phyloP scores from a whole-genome alignment of 2,797 vertebrate species.

The Platalea minor region DNA sequence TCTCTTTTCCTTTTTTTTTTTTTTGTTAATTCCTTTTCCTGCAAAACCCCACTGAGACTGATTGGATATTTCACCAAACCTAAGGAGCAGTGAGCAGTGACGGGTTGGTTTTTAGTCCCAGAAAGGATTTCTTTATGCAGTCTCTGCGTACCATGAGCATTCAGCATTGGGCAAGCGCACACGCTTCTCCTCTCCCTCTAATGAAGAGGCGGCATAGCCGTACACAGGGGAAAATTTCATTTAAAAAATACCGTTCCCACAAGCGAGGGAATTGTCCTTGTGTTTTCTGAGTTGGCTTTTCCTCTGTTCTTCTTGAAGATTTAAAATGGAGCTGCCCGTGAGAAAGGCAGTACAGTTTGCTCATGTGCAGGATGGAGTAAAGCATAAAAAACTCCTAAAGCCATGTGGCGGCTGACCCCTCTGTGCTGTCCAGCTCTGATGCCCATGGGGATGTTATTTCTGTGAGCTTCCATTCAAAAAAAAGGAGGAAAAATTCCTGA shows the following conservation, averaged over 20 bases:
- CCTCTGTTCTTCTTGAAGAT: neutral
- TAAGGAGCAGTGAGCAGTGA: neutral
- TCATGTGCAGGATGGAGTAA: neutral
- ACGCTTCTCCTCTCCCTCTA: neutral
- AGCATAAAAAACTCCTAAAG: neutral
- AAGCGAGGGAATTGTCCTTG: neutral
- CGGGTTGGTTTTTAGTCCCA: neutral
- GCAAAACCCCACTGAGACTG: conserved; percentile 7
- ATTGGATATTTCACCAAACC: conserved; percentile 39
- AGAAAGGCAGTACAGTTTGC: neutral
- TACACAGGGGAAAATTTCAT: neutral
- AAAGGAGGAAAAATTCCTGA: neutral
- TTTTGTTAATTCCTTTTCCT: neutral
- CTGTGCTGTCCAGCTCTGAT: neutral
- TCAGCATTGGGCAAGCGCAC: neutral
- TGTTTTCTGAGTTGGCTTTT: neutral
- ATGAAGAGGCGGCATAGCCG: neutral
- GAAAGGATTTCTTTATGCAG: neutral
- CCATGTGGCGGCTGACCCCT: neutral
- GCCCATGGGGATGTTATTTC: neutral
- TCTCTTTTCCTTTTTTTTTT: neutral
- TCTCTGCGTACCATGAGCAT: neutral
- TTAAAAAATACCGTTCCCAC: neutral
- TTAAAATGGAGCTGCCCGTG: neutral
- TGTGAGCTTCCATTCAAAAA: neutral